phyloP scores from a whole-genome alignment of 2,888 invertebrate species.

The Trichopria drosophilae region DNA sequence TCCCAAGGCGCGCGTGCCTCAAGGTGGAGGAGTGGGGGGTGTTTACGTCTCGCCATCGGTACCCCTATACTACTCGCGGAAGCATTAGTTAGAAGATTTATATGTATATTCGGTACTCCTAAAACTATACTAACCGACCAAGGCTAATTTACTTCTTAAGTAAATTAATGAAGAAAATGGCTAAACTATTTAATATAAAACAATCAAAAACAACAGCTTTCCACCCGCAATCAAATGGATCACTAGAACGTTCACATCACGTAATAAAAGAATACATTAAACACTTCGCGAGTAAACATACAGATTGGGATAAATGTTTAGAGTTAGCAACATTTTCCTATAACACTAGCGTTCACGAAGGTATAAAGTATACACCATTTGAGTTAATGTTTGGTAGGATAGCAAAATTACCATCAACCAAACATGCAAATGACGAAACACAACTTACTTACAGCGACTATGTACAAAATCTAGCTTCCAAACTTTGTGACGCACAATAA shows the following conservation, averaged over 20 bases:
- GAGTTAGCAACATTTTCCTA: slow-evolving; percentile 24
- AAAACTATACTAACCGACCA: slow-evolving; percentile 5
- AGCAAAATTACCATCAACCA: slow-evolving; percentile 25
- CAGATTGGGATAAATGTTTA: slow-evolving; percentile 30
- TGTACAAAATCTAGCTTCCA: slow-evolving; percentile 14
- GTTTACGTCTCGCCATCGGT: too few species aligned
- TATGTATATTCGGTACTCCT: slow-evolving; percentile 8
- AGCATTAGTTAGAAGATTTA: slow-evolving; percentile 1
- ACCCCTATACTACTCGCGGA: too few species aligned
- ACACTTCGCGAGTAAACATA: slow-evolving; percentile 9
- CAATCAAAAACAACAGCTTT: slow-evolving; percentile 5
- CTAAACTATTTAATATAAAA: neutral
- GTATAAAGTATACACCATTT: slow-evolving; percentile 14
- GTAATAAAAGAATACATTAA: slow-evolving; percentile 32
- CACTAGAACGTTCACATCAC: slow-evolving; percentile 29
- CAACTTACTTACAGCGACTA: slow-evolving; percentile 29
- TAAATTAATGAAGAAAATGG: neutral
- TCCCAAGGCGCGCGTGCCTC: too few species aligned
- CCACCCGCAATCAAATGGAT: slow-evolving; percentile 25
- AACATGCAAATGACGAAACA: neutral
- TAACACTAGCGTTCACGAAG: slow-evolving; percentile 31
- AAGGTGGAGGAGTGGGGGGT: too few species aligned
- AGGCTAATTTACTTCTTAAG: slow-evolving; percentile 7
- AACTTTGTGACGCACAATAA: slow-evolving; percentile 8
- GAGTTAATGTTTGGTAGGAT: slow-evolving; percentile 31